A percentile compares a stretch with the other conserved stretches of the same genome.
Conservation (phyloP, 2,888 invertebrate genomes). For the Catocala nupta region DNA sequence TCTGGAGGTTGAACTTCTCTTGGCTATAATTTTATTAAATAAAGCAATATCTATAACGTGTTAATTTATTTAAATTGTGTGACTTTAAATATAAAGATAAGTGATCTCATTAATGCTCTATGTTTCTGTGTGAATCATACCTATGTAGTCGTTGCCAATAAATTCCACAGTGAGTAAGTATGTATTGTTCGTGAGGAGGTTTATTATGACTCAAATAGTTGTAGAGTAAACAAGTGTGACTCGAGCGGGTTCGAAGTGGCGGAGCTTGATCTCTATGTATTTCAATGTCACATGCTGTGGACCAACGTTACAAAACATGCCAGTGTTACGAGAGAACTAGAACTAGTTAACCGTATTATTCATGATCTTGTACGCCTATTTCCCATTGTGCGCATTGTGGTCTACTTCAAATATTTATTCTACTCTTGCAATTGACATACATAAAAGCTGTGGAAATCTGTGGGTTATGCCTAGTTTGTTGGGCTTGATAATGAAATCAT, state of each 20-base stretch:
- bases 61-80: slow-evolving; percentile 31
- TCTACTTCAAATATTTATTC: slow-evolving; percentile 3
- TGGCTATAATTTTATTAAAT: slow-evolving; percentile 83
- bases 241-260: not conserved
- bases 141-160: not conserved
- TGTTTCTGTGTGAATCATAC: not conserved
- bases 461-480: too few relatives aligned
- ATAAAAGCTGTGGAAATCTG: slow-evolving; percentile 2
- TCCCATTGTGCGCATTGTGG: slow-evolving; percentile 24
- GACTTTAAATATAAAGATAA: too few relatives aligned
- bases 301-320: slow-evolving; percentile 27
- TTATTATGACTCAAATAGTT: slow-evolving; percentile 9
- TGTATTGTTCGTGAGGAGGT: not conserved
- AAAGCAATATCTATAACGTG: slow-evolving; percentile 76
- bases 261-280: slow-evolving; percentile 15
- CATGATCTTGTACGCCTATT: slow-evolving; percentile 24
- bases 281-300: slow-evolving; percentile 13
- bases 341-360: slow-evolving; percentile 26
- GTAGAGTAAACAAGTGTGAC: slow-evolving; percentile 2
- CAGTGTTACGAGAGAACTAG: slow-evolving; percentile 22
- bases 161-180: slow-evolving; percentile 9
- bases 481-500: too few relatives aligned
- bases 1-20: slow-evolving; percentile 74
- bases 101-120: too few relatives aligned
- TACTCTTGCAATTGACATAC: slow-evolving; percentile 7